Base-by-base conservation (phyloP, 2,888 invertebrate genomes). In the Elegia similella region DNA sequence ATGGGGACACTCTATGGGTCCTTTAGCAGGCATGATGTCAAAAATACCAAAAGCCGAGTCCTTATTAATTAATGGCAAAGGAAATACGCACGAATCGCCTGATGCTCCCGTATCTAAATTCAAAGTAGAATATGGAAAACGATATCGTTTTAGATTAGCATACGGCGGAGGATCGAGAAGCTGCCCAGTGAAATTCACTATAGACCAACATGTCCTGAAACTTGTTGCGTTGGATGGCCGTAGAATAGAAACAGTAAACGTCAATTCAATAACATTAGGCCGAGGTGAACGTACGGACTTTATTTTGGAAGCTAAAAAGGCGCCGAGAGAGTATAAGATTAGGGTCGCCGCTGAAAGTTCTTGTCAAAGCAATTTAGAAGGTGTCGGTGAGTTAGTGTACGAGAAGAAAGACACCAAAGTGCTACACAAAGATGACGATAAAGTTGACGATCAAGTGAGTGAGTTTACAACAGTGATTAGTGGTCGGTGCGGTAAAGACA, bases 231-330 rank as follows among this genome's bases (percentile, higher is more conserved):
- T 96, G 58, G 96, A 96, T 75, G 96, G 96, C 0, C 92, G 94
- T 69, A 90, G 93, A 46, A 92, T 95, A 16, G 83, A 91, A 53
- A 92, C 95, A 0, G 88, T 93, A 64, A 82, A 92, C 59, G 93
- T 93, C 1, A 82, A 83, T 46, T 92, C 93, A 6, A 86, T 95
- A 43, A 91, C 89, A 55, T 70, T 95, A 34, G 92, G 93, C 5
- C 93, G 94, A 84, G 96, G 96, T 2, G 96, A 97, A 79, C 91
- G 96, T 55, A 93, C 94, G 8, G 96, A 96, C 80, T 95, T 96
- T 67, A 92, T 96, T 55, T 67, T 97, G 57, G 92, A 93, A 56
- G 93, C 96, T 10, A 92, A 92, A 68, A 93, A 92, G 72, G 79
- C 81, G 29, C 75, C 88, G 0, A 92, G 92, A 13, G 87, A 89